Base-by-base conservation (phyloP, 2,113 vertebrate genomes). In the Arizona elegans region DNA sequence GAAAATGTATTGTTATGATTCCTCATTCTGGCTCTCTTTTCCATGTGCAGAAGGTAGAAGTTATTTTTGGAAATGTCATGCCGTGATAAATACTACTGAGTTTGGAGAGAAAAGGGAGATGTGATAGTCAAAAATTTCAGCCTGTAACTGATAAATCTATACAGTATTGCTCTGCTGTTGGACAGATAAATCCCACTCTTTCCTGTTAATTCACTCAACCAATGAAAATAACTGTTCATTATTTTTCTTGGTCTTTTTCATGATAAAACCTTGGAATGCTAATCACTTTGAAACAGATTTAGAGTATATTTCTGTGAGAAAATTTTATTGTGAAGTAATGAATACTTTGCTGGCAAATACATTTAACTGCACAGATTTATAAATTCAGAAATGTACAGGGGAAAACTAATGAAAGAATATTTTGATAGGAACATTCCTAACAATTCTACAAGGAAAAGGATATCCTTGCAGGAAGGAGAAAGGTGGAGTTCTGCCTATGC, bases 381-480 rank as follows among this genome's bases (percentile, higher is more conserved):
- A 95, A 97, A 95, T 94, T 94, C 90, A 47, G 54, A 96, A 95
- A 97, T 96, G 90, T 92, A 97, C 95, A 91, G 93, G 97, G 96
- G 96, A 33, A 96, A 97, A 97, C 96, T 94, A 95, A 95, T 94
- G 97, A 97, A 95, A 94, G 62, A 97, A 96, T 93, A 95, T 97
- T 98, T 97, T 97, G 88, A 96, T 95, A 97, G 96, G 95, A 97
- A 96, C 97, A 96, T 94, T 97, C 96, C 97, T 97, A 96, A 97
- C 93, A 96, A 97, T 96, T 97, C 97, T 97, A 94, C 96, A 98
- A 96, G 97, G 97, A 98, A 90, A 96, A 98, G 98, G 98, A 98
- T 98, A 98, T 98, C 98, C 98, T 97, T 97, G 96, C 98, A 98
- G 98, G 98, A 98, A 98, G 98, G 97, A 98, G 98, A 97, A 98